These are phyloP conservation scores for Pristionchus japonicus DNA, from an alignment of 2,888 invertebrate species.

Conservation along the genomic window DNA sequence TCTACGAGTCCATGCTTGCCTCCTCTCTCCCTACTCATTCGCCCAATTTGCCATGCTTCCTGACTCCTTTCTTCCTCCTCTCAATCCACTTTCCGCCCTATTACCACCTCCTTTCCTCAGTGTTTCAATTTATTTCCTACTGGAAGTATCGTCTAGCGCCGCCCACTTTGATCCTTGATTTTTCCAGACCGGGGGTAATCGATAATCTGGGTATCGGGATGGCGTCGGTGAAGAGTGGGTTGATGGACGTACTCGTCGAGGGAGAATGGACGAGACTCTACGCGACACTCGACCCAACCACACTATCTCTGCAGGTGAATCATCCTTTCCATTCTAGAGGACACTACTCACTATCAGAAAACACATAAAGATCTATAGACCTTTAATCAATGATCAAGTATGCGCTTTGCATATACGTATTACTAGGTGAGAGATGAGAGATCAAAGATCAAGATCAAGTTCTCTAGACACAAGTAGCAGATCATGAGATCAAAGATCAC, in stretches of 20 bases:
- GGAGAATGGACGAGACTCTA: conserved; percentile 72
- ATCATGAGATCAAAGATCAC: not conserved
- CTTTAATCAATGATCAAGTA: not conserved
- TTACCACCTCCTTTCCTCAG: conserved; percentile 19
- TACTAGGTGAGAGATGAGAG: not conserved
- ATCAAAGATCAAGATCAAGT: not conserved
- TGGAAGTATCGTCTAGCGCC: not conserved
- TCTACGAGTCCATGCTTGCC: not conserved
- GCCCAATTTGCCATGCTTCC: conserved; percentile 23
- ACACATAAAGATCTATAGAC: not conserved
- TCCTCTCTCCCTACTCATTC: conserved; percentile 22
- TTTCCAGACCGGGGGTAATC: conserved; percentile 5
- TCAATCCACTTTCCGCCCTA: conserved; percentile 1
- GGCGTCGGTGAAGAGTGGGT: conserved; percentile 71
- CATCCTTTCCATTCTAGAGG: not conserved
- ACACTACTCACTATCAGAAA: not conserved
- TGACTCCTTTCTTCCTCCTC: not conserved
- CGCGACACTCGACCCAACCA: conserved; percentile 73
- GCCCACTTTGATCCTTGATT: conserved; percentile 12
- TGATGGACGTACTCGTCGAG: conserved; percentile 72
- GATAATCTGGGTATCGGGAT: conserved; percentile 50
- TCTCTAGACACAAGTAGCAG: not conserved
- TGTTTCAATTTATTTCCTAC: not conserved
- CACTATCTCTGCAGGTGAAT: conserved; percentile 66
- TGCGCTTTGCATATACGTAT: not conserved